phyloP scores from a whole-genome alignment of 2,888 invertebrate species.

The Ichneumoninae sp. region DNA sequence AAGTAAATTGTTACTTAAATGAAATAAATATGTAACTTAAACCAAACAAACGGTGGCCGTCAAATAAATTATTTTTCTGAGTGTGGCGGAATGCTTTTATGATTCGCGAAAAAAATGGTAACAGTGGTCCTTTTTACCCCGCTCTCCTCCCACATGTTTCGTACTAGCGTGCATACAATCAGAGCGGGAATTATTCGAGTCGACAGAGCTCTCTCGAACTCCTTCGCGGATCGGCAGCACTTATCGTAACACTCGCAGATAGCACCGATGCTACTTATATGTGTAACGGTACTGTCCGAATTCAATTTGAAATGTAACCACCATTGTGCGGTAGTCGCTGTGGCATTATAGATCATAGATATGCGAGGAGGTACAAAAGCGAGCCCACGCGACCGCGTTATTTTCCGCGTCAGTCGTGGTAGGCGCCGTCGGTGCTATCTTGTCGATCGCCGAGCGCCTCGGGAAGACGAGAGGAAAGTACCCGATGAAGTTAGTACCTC shows the following conservation, averaged over 20 bases:
- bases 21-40: too few species aligned
- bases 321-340: slow-evolving; percentile 69
- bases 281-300: slow-evolving; percentile 72
- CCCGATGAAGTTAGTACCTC: slow-evolving; percentile 5
- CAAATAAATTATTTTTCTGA: too few species aligned
- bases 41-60: too few species aligned
- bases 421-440: slow-evolving; percentile 36
- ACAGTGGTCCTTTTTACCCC: background rate
- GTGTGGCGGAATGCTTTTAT: background rate
- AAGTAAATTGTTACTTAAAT: too few species aligned
- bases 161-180: slow-evolving; percentile 11
- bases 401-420: slow-evolving; percentile 49
- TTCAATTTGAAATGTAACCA: slow-evolving; percentile 73
- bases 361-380: slow-evolving; percentile 34
- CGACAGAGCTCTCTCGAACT: background rate
- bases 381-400: slow-evolving; percentile 73
- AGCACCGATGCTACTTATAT: slow-evolving; percentile 22
- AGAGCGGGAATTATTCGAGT: background rate
- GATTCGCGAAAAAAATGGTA: background rate
- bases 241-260: slow-evolving; percentile 21
- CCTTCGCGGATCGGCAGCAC: slow-evolving; percentile 9
- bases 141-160: background rate
- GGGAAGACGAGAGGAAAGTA: slow-evolving; percentile 19
- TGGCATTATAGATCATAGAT: slow-evolving; percentile 71
- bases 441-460: slow-evolving; percentile 39